Percentiles rank a stretch among this genome's conserved stretches.
These are phyloP conservation scores for Stigmatopora nigra DNA, from an alignment of 2,113 vertebrate species.

Conservation along the genomic window DNA sequence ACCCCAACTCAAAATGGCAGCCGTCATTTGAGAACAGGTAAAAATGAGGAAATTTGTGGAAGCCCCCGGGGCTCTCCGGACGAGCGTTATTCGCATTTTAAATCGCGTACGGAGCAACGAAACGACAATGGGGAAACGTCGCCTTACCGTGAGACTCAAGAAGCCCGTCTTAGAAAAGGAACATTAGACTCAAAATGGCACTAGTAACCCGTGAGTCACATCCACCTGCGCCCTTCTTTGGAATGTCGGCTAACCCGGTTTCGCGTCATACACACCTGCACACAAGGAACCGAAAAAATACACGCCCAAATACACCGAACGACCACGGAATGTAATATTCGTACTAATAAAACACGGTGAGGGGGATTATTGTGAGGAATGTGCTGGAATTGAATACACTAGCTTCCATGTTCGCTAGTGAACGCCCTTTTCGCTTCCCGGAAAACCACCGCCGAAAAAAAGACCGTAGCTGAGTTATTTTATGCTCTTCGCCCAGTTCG, in stretches of 20 bases:
- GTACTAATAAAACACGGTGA: not conserved
- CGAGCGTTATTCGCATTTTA: not conserved
- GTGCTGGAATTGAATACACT: conserved; percentile 4
- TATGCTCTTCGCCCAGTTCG: not conserved
- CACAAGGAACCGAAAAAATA: conserved; percentile 1
- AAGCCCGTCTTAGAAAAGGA: conserved; percentile 1
- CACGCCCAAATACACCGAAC: not conserved
- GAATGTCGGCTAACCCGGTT: conserved; percentile 62
- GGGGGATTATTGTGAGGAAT: not conserved
- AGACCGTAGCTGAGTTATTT: not conserved
- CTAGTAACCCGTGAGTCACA: conserved; percentile 9
- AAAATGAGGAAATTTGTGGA: not conserved
- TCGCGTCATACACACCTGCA: conserved; percentile 49
- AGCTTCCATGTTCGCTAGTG: conserved; percentile 39
- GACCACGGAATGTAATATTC: not conserved
- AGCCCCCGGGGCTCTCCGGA: not conserved
- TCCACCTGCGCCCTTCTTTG: conserved; percentile 56
- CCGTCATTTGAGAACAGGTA: conserved; percentile 1
- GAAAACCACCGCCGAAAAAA: conserved; percentile 29
- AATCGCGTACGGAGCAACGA: not conserved
- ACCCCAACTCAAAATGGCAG: conserved; percentile 2
- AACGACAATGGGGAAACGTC: too few species aligned
- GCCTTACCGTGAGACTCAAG: conserved; percentile 8
- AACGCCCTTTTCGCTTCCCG: conserved; percentile 65
- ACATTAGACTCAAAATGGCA: conserved; percentile 6